Base-by-base conservation (phyloP, 2,888 invertebrate genomes). In the Chydorus sphaericus region DNA sequence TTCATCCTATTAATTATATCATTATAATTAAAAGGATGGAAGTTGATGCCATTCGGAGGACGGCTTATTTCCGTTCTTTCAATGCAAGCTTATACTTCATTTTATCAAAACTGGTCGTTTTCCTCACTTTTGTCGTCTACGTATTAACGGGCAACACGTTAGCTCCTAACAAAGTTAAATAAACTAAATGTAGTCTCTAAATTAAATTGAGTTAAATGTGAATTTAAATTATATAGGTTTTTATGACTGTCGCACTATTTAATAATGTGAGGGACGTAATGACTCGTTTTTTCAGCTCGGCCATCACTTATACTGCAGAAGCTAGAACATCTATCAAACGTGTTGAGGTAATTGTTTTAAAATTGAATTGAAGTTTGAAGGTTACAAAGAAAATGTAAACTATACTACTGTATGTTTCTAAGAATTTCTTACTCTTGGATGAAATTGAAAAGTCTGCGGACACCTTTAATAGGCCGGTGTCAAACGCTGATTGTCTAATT, bases 191-290 rank as follows among this genome's bases (percentile, higher is more conserved):
- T 5, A 3, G 18, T 2, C n/a, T 3, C 56, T 29, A 48, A 14
- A 59, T 50, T 57, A 61, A 33, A n/a, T n/a, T n/a, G n/a, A n/a
- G n/a, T n/a, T n/a, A 30, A 55, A 18, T 28, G n/a, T n/a, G n/a
- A n/a, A n/a, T n/a, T n/a, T n/a, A 29, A 57, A 39, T 59, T 51
- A 55, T 61, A 28, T 57, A 79, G 77, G 62, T 89, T 16, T 92
- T 91, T 70, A 85, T 91, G 58, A 78, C 91, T 51, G 83, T 89
- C n/a, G 84, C 90, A 8, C 85, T 91, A 68, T 92, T 88, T 72
- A 89, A 87, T 65, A 83, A 89, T 56, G 72, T 93, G 57, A 76
- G 67, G 58, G 62, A 70, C 55, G 33, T 53, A 3, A 62, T 67
- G 57, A 88, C 87, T 0, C 82, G 90, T 14, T 87, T 86, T 70